Percentiles rank a stretch among this genome's conserved stretches.
Conservation (phyloP, 2,888 invertebrate species). For the Hemicrepidius hirtus region DNA sequence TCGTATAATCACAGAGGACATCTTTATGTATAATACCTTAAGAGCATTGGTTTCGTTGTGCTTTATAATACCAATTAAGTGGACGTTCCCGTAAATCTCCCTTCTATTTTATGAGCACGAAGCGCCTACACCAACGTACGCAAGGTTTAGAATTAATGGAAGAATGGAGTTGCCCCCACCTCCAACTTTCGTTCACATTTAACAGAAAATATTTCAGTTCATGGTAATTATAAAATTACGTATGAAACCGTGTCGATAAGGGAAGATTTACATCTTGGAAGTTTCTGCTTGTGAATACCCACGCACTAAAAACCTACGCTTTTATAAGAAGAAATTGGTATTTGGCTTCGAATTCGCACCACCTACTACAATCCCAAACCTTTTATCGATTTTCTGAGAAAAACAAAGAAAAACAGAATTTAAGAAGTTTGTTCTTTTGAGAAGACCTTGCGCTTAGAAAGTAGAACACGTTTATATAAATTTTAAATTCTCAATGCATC, state of each 20-base stretch:
- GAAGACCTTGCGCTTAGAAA: conserved; percentile 11
- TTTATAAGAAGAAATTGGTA: background rate
- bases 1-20: conserved; percentile 45
- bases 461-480: conserved; percentile 7
- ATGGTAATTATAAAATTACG: background rate
- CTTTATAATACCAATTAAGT: conserved; percentile 20
- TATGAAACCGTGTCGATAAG: background rate
- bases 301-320: background rate
- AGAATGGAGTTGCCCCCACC: too few relatives aligned
- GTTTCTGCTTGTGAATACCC: conserved; percentile 1
- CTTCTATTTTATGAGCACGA: too few relatives aligned
- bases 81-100: conserved; percentile 2
- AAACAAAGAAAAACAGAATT: background rate
- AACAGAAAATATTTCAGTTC: background rate
- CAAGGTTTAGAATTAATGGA: too few relatives aligned
- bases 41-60: conserved; percentile 12
- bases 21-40: conserved; percentile 30
- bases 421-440: background rate
- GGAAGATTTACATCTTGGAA: background rate
- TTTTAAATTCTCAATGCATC: conserved; percentile 5
- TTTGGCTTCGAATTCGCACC: conserved; percentile 20
- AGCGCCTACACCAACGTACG: too few relatives aligned
- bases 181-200: too few relatives aligned
- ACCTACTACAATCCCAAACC: conserved; percentile 7
- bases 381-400: conserved; percentile 13